A percentile compares a stretch with the other conserved stretches of the same genome.
These are phyloP conservation scores for Zhengitettix transpicula DNA, from an alignment of 2,888 invertebrate genomes.

Conservation along the genomic window DNA sequence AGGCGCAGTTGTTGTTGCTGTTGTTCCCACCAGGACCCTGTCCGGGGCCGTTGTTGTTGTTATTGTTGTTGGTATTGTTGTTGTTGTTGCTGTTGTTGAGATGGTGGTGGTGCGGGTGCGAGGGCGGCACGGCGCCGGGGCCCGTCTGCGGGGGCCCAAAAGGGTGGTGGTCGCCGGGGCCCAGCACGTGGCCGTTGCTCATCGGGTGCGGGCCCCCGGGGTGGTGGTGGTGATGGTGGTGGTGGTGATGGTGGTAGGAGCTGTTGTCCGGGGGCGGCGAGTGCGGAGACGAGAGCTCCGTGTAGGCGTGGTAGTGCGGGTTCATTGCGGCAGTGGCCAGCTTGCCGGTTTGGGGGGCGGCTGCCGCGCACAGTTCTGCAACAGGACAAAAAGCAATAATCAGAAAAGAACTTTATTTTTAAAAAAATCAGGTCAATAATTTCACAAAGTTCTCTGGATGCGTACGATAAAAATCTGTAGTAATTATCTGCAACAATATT, in stretches of 20 bases:
- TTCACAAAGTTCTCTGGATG: too few relatives aligned
- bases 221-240: slow-evolving; percentile 27
- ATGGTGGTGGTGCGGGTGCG: slow-evolving; percentile 10
- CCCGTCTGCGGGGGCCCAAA: slow-evolving; percentile 14
- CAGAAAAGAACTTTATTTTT: neutral
- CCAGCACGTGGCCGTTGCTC: slow-evolving; percentile 19
- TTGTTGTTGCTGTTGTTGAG: slow-evolving; percentile 4
- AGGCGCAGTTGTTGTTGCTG: slow-evolving; percentile 6
- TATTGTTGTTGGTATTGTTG: slow-evolving; percentile 5
- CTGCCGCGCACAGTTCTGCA: slow-evolving; percentile 2
- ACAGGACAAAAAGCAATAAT: neutral
- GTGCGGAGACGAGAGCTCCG: slow-evolving; percentile 63
- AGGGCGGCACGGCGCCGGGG: slow-evolving; percentile 21
- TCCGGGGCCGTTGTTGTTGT: slow-evolving; percentile 6
- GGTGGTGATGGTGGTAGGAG: slow-evolving; percentile 25
- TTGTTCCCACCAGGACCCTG: slow-evolving; percentile 1
- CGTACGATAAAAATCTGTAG: too few relatives aligned
- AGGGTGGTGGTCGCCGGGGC: slow-evolving; percentile 15
- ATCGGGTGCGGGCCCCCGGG: slow-evolving; percentile 20
- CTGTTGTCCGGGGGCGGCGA: slow-evolving; percentile 44
- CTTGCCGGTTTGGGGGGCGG: slow-evolving; percentile 42
- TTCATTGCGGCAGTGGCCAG: slow-evolving; percentile 84
- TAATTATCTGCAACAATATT: too few relatives aligned
- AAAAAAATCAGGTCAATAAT: too few relatives aligned
- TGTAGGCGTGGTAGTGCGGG: slow-evolving; percentile 77